Evolutionary conservation across 2,888 invertebrate species (phyloP), one percentile per base, ranked within the genome.

Genomic region (Brachyptera risi): DNA sequence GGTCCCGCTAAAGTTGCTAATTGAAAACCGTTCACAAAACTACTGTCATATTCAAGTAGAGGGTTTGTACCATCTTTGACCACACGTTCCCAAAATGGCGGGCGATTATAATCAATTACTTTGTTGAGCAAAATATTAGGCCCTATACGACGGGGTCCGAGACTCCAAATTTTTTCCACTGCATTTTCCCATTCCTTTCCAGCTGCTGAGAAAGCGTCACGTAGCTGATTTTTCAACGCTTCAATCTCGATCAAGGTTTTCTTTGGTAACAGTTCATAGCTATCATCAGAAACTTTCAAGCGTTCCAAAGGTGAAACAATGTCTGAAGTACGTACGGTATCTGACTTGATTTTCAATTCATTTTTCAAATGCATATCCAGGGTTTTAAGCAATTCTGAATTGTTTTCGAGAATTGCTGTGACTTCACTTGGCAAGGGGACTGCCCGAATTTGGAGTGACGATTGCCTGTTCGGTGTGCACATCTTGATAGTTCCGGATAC

Each of bases 1-100:
- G 98, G 98, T 0, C 99, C 99, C 42, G 92, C 86, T 58, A 89
- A 75, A 24, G 93, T 85, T 4, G 92, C 90, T 74, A 94, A 75
- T 80, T 93, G 90, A 75, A 95, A 87, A 7, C 92, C 94, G 75
- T 90, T 92, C 2, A 92, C 80, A 72, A 95, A 86, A 73, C 87
- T 87, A 71, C 86, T 87, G 70, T 91, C 92, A 72, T 74, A 76
- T 31, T 72, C 70, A 15, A 69, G 64, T 17, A 71, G 68, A 1
- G 65, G 56, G 56, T 69, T 68, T 13, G 66, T 26, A n/a, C 37
- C 56, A 11, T 47, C 44, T 4, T 51, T 54, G 5, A 31, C 31
- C 13, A 38, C 19, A 26, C 72, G 71, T 38, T 70, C 65, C 80
- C 83, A 84, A 54, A 84, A 76, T 23, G 79, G 81, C 24, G 77